Base-by-base conservation (phyloP, 2,888 invertebrate species). In the Teinopalpus imperialis region DNA sequence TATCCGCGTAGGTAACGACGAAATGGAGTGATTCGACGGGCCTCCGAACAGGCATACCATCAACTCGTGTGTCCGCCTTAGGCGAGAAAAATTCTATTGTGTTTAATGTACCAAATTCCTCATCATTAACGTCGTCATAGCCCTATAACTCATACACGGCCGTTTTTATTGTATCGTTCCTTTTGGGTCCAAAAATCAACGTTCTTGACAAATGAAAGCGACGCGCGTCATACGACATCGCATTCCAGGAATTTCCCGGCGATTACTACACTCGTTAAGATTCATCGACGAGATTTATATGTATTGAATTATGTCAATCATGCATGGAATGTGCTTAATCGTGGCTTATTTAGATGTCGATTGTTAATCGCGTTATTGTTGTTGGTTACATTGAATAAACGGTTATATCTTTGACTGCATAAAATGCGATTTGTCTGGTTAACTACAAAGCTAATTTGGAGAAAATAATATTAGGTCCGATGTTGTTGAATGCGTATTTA, bases 61-160 rank as follows among this genome's bases (percentile, higher is more conserved):
- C 59, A 61, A 66, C 67, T 74, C 74, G 76, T 74, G 74, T 74
- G 75, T 76, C 66, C 71, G 79, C 76, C 81, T 77, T 73, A 73
- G 73, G 76, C 65, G 69, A 80, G 79, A 85, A 83, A 83, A 81
- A 83, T 80, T 83, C 81, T 85, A 82, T 81, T 81, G 86, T 85
- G 81, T 77, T 79, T 81, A 79, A 77, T 77, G 81, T 82, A 82
- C 85, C 78, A 74, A 83, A 87, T 85, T 81, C 81, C 76, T 74
- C 75, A 74, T 80, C 77, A 79, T 81, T 81, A 81, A 74, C 74
- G 67, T 69, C 66, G 68, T 67, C 73, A 71, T 69, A 69, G 66
- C 64, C 42, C 48, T 50, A 70, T 68, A 68, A 67, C 66, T 70
- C 67, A 69, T 65, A 16, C 7, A 39, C 21, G 12, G 13, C 10